A percentile compares a stretch with the other conserved stretches of the same genome.
Conservation (phyloP, 30 jellyfish, hydroid and myxozoan genomes). For the Aurelia sp. region DNA sequence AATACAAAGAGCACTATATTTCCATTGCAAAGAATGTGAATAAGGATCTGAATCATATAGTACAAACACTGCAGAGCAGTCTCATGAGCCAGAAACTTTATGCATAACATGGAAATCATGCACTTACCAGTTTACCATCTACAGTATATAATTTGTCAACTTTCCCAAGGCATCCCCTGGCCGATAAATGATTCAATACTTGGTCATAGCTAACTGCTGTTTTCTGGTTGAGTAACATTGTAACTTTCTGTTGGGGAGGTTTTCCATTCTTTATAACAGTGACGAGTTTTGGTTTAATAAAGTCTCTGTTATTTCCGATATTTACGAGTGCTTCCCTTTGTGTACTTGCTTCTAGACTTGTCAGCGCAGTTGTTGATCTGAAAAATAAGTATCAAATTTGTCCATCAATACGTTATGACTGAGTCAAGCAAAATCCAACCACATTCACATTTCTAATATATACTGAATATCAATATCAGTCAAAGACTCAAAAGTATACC, state of each 20-base stretch:
- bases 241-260: slow-evolving; percentile 96
- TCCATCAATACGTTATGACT: neutral
- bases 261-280: slow-evolving; percentile 96
- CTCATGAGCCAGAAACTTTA: too few species aligned
- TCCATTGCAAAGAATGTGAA: too few species aligned
- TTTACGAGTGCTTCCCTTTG: slow-evolving; percentile 66
- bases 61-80: neutral
- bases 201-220: slow-evolving; percentile 96
- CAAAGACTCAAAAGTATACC: too few species aligned
- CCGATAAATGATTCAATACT: slow-evolving; percentile 94
- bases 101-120: too few species aligned
- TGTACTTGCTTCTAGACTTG: slow-evolving; percentile 54
- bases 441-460: too few species aligned
- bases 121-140: slow-evolving; percentile 89
- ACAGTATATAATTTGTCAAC: slow-evolving; percentile 90
- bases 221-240: slow-evolving; percentile 84
- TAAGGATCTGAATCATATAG: neutral
- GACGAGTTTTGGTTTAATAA: slow-evolving; percentile 93
- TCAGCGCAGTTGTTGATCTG: slow-evolving; percentile 69
- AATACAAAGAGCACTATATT: too few species aligned
- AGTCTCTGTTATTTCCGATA: slow-evolving; percentile 70
- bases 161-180: slow-evolving; percentile 95
- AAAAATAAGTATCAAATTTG: neutral
- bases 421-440: too few species aligned
- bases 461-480: too few species aligned